Conservation (phyloP, 2,797 vertebrate species). For the Anabacerthia variegaticeps region DNA sequence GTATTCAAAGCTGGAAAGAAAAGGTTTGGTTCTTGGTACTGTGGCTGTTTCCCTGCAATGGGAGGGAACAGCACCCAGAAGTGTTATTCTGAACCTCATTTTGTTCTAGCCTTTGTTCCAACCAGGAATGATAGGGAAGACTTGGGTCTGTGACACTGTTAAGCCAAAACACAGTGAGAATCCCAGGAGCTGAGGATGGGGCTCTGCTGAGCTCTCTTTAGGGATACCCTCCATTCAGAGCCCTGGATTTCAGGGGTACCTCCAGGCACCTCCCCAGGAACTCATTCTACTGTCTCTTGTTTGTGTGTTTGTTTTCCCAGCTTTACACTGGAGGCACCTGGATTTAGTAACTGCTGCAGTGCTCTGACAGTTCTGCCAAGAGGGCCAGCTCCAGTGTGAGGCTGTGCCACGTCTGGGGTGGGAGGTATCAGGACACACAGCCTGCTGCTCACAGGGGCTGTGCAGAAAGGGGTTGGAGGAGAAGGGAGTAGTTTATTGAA, state of each 20-base stretch:
- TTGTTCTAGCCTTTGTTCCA: neutral
- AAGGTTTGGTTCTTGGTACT: slow-evolving; percentile 13
- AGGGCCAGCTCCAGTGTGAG: neutral
- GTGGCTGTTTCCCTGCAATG: slow-evolving; percentile 9
- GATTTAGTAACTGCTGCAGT: neutral
- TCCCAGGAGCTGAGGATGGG: neutral
- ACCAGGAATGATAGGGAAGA: neutral
- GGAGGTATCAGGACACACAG: no score
- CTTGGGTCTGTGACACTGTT: neutral
- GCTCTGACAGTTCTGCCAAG: neutral
- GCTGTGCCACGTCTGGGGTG: neutral
- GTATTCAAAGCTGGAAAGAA: slow-evolving; percentile 68
- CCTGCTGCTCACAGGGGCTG: neutral
- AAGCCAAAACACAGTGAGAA: neutral
- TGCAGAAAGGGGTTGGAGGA: neutral
- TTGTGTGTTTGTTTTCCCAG: neutral
- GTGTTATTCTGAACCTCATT: neutral
- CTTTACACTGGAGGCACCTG: neutral
- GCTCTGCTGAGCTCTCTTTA: neutral
- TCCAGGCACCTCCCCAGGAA: neutral
- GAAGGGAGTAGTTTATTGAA: neutral
- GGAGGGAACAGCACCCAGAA: slow-evolving; percentile 58
- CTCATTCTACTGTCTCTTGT: neutral
- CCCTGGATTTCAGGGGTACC: neutral
- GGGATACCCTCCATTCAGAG: neutral